phyloP scores from a whole-genome alignment of 2,888 invertebrate species.

The Acleris emargana region DNA sequence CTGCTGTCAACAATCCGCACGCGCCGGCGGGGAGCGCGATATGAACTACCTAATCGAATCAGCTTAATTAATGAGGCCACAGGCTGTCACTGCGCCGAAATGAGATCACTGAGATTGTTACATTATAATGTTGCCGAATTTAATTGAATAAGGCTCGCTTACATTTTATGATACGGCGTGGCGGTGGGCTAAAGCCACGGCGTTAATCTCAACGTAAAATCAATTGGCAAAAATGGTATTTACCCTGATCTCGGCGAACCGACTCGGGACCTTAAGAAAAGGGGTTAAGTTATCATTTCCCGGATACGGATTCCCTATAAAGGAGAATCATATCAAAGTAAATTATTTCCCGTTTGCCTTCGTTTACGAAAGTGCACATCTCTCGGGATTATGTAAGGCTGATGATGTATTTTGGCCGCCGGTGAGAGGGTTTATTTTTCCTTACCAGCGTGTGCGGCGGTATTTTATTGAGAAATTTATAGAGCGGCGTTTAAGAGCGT shows the following conservation, averaged over 20 bases:
- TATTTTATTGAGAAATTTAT: slow-evolving; percentile 78
- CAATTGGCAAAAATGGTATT: slow-evolving; percentile 80
- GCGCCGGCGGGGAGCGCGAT: slow-evolving; percentile 7
- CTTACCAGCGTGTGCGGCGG: slow-evolving; percentile 46
- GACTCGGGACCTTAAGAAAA: slow-evolving; percentile 53
- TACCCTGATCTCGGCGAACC: slow-evolving; percentile 47
- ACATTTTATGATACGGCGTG: slow-evolving; percentile 76
- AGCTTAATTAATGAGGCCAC: slow-evolving; percentile 57
- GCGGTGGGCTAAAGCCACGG: slow-evolving; percentile 64
- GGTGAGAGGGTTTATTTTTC: slow-evolving; percentile 64
- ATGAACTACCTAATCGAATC: slow-evolving; percentile 55
- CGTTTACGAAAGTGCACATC: slow-evolving; percentile 70
- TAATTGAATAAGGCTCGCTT: slow-evolving; percentile 82
- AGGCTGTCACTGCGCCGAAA: slow-evolving; percentile 65
- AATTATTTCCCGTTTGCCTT: slow-evolving; percentile 75
- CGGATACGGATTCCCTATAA: slow-evolving; percentile 49
- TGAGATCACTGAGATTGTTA: slow-evolving; percentile 76
- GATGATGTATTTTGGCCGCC: slow-evolving; percentile 53
- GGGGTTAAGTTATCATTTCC: slow-evolving; percentile 61
- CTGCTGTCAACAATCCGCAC: slow-evolving; percentile 15
- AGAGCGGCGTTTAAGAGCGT: slow-evolving; percentile 72
- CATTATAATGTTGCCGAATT: slow-evolving; percentile 72
- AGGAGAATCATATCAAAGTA: slow-evolving; percentile 76
- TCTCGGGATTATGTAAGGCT: slow-evolving; percentile 48
- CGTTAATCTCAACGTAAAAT: slow-evolving; percentile 78